Base-by-base conservation (phyloP, 2,888 invertebrate species). In the Lithophane leautieri region DNA sequence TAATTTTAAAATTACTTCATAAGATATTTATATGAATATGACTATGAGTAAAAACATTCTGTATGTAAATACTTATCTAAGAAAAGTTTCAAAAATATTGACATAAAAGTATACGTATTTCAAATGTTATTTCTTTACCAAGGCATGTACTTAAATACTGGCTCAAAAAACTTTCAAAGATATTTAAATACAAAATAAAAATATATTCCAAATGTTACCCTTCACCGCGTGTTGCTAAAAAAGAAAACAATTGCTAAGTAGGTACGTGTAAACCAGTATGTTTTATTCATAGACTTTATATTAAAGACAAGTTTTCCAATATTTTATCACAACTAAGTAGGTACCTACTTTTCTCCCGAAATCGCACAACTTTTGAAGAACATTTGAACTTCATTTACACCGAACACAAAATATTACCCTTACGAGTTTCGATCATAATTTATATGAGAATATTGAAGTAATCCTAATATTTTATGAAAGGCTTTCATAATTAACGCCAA, bases 401-500 rank as follows among this genome's bases (percentile, higher is more conserved):
- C 42, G 16, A 76, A 58, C 70, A 25, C 25, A 70, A 70, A 67
- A 62, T 14, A 47, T 63, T 69, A 71, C 47, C 4, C 25, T 42
- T 47, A 63, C 58, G 63, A 76, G 65, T 65, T 72, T 66, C 40
- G 28, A 47, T 50, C 19, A n/a, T 28, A 82, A 71, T 71, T 76
- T 61, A 65, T 52, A 65, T 65, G 82, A 69, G 58, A 78, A 70
- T 54, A 58, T 67, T 70, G 70, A 82, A 82, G 40, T 78, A 82
- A 82, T 82, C 61, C 25, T 52, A 58, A 82, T 82, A 54, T 25
- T 81, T 77, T 70, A 54, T 66, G 47, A 69, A 56, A 16, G 47
- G 16, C 22, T 74, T 81, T 77, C 40, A 34, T 62, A 82, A 82
- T 82, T 70, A 70, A 82, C 65, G 66, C 40, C 72, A 77, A 69